Evolutionary conservation across 2,888 invertebrate species (phyloP).

Genomic region (Clivina fossor): DNA sequence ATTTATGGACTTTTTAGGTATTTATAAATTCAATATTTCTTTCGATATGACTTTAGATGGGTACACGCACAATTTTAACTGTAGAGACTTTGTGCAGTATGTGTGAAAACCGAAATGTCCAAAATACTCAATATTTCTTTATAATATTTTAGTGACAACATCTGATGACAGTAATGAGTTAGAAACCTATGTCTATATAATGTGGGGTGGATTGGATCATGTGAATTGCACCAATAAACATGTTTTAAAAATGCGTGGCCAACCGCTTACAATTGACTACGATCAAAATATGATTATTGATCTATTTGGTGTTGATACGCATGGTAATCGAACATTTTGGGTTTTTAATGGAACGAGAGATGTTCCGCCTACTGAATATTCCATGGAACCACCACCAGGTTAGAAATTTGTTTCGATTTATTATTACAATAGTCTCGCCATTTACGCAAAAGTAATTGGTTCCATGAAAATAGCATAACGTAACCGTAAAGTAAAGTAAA

Average conservation of each 20-base stretch:
- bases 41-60: too few species aligned
- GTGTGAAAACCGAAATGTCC: too few species aligned
- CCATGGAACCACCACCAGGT: slow-evolving; percentile 40
- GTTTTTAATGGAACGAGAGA: slow-evolving; percentile 65
- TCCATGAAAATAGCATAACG: too few species aligned
- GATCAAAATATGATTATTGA: slow-evolving; percentile 93
- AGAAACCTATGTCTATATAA: slow-evolving; percentile 63
- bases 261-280: slow-evolving; percentile 82
- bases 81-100: too few species aligned
- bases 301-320: slow-evolving; percentile 73
- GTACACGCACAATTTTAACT: too few species aligned
- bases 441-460: too few species aligned
- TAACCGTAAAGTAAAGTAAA: too few species aligned
- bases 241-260: slow-evolving; percentile 63
- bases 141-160: slow-evolving; percentile 68
- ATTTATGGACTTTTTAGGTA: slow-evolving; percentile 83
- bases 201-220: slow-evolving; percentile 74
- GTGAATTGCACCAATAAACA: slow-evolving; percentile 66
- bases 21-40: too few species aligned
- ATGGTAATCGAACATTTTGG: slow-evolving; percentile 69
- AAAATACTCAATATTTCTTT: background rate
- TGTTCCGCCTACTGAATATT: slow-evolving; percentile 46
- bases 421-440: too few species aligned
- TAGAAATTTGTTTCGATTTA: too few species aligned
- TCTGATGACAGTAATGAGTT: slow-evolving; percentile 46